These are phyloP conservation scores for Parnassius orleans DNA, from an alignment of 2,888 invertebrate species.

Conservation along the genomic window DNA sequence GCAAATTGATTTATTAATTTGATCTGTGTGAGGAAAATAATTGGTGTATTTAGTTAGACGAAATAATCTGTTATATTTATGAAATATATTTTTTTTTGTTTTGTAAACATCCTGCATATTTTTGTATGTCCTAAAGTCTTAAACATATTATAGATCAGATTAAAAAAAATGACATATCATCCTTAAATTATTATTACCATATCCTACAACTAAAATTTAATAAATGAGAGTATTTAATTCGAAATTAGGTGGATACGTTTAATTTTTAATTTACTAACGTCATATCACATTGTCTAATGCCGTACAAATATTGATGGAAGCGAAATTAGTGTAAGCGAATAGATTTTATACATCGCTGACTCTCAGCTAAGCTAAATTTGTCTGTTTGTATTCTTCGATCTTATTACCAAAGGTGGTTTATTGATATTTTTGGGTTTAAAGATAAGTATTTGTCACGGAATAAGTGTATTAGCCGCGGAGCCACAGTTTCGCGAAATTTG, in stretches of 20 bases:
- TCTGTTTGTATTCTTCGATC: too few relatives aligned
- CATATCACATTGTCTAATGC: too few relatives aligned
- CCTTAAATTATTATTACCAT: conserved; percentile 47
- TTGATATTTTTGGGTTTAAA: too few relatives aligned
- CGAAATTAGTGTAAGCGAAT: too few relatives aligned
- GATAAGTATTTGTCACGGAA: too few relatives aligned
- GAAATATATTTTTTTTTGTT: conserved; percentile 7
- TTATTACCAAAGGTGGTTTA: too few relatives aligned
- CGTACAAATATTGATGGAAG: too few relatives aligned
- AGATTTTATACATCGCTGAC: too few relatives aligned
- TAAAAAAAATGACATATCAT: conserved; percentile 65
- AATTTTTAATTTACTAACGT: neutral
- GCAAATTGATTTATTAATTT: conserved; percentile 62
- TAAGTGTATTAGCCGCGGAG: too few relatives aligned
- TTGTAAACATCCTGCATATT: conserved; percentile 7
- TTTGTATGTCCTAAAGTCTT: neutral
- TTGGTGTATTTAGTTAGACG: conserved; percentile 21
- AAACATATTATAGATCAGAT: neutral
- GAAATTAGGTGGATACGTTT: neutral
- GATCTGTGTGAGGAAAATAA: conserved; percentile 35
- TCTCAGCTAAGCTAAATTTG: too few relatives aligned
- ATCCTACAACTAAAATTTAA: conserved; percentile 43
- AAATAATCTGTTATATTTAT: conserved; percentile 12
- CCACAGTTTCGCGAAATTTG: too few relatives aligned
- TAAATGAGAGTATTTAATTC: conserved; percentile 9